Percentiles rank a stretch among this genome's conserved stretches.
These are phyloP conservation scores for Campoletis sonorensis DNA, from an alignment of 1,140 invertebrate genomes.

Conservation along the genomic window DNA sequence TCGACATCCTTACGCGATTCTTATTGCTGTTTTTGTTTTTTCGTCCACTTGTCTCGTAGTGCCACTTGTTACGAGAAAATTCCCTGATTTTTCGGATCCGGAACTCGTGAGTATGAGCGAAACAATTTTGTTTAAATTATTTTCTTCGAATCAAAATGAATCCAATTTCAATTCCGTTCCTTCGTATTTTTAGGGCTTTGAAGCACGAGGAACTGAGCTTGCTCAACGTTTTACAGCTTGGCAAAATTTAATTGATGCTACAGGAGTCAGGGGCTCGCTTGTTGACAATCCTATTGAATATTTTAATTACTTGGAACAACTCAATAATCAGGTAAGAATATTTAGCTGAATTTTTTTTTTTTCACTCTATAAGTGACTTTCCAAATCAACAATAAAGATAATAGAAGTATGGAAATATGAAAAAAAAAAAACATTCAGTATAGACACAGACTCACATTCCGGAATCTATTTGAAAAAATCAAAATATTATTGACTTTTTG, in stretches of 20 bases:
- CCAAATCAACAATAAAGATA: too few species aligned
- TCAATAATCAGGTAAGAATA: constrained; percentile 57
- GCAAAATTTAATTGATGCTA: constrained; percentile 88
- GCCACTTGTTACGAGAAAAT: constrained; percentile 81
- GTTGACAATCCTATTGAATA: constrained; percentile 85
- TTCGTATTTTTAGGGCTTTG: constrained; percentile 84
- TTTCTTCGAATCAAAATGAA: background rate
- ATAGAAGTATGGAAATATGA: too few species aligned
- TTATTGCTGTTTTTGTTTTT: constrained; percentile 82
- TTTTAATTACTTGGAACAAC: constrained; percentile 66
- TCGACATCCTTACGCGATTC: constrained; percentile 85
- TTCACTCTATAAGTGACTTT: background rate
- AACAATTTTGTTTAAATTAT: background rate
- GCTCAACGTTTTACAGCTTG: constrained; percentile 87
- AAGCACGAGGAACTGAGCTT: constrained; percentile 90
- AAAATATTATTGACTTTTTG: too few species aligned
- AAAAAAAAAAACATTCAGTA: too few species aligned
- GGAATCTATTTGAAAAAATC: too few species aligned
- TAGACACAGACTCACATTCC: too few species aligned
- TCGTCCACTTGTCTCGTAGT: constrained; percentile 84
- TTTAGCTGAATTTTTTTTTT: constrained; percentile 2
- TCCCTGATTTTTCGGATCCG: constrained; percentile 88
- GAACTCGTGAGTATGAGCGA: constrained; percentile 77
- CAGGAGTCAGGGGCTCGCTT: constrained; percentile 81
- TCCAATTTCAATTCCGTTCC: constrained; percentile 29